Evolutionary conservation across 2,113 vertebrate species (phyloP), one percentile per base, ranked within the genome.

Genomic region (Axis porcinus): DNA sequence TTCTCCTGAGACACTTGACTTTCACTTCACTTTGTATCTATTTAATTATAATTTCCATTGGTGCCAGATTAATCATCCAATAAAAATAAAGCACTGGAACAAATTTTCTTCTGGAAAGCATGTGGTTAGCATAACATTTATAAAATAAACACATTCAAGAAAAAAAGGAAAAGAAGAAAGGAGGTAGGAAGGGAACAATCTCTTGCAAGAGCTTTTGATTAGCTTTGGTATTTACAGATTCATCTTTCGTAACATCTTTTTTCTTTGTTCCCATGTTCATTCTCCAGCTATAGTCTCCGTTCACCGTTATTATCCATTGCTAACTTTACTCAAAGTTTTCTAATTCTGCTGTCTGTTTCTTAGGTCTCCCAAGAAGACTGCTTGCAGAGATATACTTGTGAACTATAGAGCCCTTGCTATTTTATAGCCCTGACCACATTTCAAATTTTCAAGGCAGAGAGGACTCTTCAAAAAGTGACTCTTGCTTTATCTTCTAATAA

Each of bases 31-130:
- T 91, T 96, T 60, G 96, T 95, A 97, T 97, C 47, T 92, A 92
- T 91, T 97, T 92, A 87, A 97, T 89, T 67, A 67, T 78, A 8
- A 96, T 83, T 97, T 97, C 57, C 95, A 1, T 36, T 96, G 88
- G 14, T 33, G 86, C 30, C 87, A 6, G 97, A 89, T 96, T 95
- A n/a, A 95, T 98, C 93, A 95, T 96, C 30, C 55, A 62, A 85
- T 79, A 88, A 96, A 93, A 89, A 78, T 19, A 85, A 85, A 89
- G 45, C 55, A 85, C n/a, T 78, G 47, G 55, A 85, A 79, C 36
- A 78, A 76, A 10, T 70, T 95, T 92, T 14, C 40, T 88, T 81
- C 43, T 70, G 52, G 40, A 87, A 82, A 50, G 19, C 15, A 60
- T 36, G 54, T 8, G 4, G n/a, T 96, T 84, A 93, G 62, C 15